These are phyloP conservation scores for Pentamera pediparva DNA, from an alignment of 53 echinoderm and acorn worm species.

Conservation along the genomic window DNA sequence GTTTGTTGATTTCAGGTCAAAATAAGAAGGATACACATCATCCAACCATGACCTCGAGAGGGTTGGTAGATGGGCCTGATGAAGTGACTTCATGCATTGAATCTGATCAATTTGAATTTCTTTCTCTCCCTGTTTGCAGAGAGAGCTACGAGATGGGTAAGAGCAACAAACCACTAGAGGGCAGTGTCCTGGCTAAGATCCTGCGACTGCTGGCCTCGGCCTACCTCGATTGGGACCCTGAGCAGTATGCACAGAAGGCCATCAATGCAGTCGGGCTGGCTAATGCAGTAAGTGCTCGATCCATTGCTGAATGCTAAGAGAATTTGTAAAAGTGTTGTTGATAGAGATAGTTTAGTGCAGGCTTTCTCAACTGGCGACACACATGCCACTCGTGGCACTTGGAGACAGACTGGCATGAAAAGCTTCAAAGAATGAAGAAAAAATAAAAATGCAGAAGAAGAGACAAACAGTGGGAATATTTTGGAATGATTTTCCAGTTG, in stretches of 20 bases:
- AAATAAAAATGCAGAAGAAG: background rate
- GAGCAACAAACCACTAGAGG: constrained; percentile 32
- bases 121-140: constrained; percentile 22
- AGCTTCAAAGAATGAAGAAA: background rate
- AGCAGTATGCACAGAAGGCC: constrained; percentile 79
- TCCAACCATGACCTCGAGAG: no score
- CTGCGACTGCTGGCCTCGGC: constrained; percentile 71
- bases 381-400: background rate
- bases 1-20: no score
- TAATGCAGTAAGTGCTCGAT: constrained; percentile 70
- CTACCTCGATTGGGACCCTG: constrained; percentile 80
- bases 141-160: constrained; percentile 84
- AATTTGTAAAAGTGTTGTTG: no score
- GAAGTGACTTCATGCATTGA: no score
- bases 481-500: no score
- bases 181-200: constrained; percentile 46
- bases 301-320: no score
- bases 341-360: background rate
- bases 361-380: background rate
- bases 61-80: no score
- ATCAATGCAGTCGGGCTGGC: constrained; percentile 88
- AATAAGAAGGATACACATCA: no score
- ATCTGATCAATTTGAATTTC: no score
- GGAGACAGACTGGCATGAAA: background rate
- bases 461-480: no score